These are phyloP conservation scores for Kryptopterus vitreolus DNA, from an alignment of 2,797 vertebrate species.

Conservation along the genomic window DNA sequence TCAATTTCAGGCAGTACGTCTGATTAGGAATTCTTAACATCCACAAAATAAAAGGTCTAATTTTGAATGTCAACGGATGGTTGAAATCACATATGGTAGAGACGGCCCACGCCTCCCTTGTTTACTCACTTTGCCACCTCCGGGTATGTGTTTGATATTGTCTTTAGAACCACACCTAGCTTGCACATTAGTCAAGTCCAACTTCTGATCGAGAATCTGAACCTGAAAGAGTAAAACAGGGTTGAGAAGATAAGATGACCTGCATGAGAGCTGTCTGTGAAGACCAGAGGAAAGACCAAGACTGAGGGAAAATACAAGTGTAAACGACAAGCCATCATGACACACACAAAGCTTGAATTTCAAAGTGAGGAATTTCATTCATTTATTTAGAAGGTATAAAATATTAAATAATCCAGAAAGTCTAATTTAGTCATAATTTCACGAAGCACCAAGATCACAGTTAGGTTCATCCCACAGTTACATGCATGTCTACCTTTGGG, in stretches of 20 bases:
- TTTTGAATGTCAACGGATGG: background rate
- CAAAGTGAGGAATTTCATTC: too few species aligned
- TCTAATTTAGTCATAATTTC: background rate
- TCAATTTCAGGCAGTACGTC: background rate
- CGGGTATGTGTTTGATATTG: conserved; percentile 91
- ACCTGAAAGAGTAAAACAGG: conserved; percentile 69
- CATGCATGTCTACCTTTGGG: conserved; percentile 74
- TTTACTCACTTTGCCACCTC: conserved; percentile 78
- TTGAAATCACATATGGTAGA: background rate
- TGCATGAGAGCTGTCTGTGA: conserved; percentile 41
- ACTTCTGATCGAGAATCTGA: conserved; percentile 76
- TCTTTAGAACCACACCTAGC: conserved; percentile 93
- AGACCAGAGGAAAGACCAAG: conserved; percentile 33
- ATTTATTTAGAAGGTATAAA: background rate
- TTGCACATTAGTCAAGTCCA: conserved; percentile 75
- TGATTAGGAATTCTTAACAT: conserved; percentile 4
- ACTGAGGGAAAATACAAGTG: conserved; percentile 28
- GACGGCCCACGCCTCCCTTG: conserved; percentile 28
- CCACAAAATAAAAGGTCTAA: background rate
- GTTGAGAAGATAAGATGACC: conserved; percentile 38
- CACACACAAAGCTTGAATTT: background rate
- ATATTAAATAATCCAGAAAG: background rate
- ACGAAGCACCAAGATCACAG: background rate
- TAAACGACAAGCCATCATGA: background rate
- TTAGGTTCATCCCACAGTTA: conserved; percentile 36